Evolutionary conservation across 2,113 vertebrate genomes (phyloP).

Genomic region (Menidia beryllina): DNA sequence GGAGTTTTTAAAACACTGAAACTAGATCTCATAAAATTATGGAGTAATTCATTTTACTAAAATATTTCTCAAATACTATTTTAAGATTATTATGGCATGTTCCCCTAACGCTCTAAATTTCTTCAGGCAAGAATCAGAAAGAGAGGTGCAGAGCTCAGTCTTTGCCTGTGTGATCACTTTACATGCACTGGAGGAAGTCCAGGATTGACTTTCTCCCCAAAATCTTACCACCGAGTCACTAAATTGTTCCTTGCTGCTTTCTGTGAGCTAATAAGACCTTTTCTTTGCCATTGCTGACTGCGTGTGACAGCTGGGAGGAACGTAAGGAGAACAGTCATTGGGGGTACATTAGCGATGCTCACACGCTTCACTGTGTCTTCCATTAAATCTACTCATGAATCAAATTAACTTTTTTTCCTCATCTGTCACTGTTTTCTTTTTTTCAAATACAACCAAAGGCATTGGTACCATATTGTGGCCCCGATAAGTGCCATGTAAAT

Average conservation of each 20-base stretch:
- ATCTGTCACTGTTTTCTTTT: conserved; percentile 42
- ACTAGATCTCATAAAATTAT: conserved; percentile 19
- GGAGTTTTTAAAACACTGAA: conserved; percentile 8
- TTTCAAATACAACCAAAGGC: conserved; percentile 35
- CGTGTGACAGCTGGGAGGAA: conserved; percentile 65
- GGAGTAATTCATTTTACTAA: conserved; percentile 18
- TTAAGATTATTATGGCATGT: conserved; percentile 32
- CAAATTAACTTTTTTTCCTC: conserved; percentile 76
- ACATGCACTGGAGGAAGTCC: neutral
- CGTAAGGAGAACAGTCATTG: conserved; percentile 58
- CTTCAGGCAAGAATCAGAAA: conserved; percentile 23
- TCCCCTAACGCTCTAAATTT: conserved; percentile 49
- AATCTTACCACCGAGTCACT: neutral
- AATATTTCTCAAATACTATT: conserved; percentile 38
- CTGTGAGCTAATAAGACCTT: conserved; percentile 20
- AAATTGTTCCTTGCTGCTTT: neutral
- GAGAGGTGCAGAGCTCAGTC: neutral
- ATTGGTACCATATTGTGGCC: neutral
- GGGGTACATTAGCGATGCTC: conserved; percentile 70
- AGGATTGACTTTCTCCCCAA: conserved; percentile 9
- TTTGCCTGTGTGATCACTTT: conserved; percentile 41
- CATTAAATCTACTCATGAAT: conserved; percentile 82
- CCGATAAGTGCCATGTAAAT: conserved; percentile 52
- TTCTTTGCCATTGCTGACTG: conserved; percentile 28
- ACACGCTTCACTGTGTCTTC: conserved; percentile 75